These are phyloP conservation scores for Leptestheria dahalacensis DNA, from an alignment of 1,140 invertebrate species.

Conservation along the genomic window DNA sequence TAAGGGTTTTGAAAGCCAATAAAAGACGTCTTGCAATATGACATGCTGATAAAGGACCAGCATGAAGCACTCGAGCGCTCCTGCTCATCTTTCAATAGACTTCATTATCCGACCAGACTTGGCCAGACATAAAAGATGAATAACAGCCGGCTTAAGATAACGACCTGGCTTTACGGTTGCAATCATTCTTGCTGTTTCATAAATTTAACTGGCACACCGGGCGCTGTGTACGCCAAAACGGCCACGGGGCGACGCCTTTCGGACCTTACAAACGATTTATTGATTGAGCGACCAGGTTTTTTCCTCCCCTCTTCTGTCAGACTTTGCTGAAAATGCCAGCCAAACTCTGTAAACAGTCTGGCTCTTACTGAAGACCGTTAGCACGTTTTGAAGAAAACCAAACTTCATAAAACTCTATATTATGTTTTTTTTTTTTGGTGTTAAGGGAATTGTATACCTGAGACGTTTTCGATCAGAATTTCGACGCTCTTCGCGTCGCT, in stretches of 20 bases:
- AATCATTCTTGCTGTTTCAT: too few species aligned
- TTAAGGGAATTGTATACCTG: not conserved
- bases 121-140: not conserved
- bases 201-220: not conserved
- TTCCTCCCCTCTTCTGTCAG: not conserved
- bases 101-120: not conserved
- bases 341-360: not conserved
- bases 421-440: too few species aligned
- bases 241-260: not conserved
- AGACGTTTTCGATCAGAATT: not conserved
- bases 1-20: too few species aligned
- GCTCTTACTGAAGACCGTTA: not conserved
- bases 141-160: not conserved
- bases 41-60: too few species aligned
- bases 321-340: not conserved
- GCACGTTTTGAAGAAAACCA: not conserved
- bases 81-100: too few species aligned
- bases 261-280: not conserved
- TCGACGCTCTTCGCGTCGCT: not conserved
- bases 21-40: too few species aligned
- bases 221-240: not conserved
- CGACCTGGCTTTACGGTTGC: too few species aligned
- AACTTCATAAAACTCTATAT: too few species aligned
- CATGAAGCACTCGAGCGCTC: too few species aligned
- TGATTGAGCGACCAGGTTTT: not conserved